These are phyloP conservation scores for Glyptemys insculpta DNA, from an alignment of 2,797 vertebrate species.

Conservation along the genomic window DNA sequence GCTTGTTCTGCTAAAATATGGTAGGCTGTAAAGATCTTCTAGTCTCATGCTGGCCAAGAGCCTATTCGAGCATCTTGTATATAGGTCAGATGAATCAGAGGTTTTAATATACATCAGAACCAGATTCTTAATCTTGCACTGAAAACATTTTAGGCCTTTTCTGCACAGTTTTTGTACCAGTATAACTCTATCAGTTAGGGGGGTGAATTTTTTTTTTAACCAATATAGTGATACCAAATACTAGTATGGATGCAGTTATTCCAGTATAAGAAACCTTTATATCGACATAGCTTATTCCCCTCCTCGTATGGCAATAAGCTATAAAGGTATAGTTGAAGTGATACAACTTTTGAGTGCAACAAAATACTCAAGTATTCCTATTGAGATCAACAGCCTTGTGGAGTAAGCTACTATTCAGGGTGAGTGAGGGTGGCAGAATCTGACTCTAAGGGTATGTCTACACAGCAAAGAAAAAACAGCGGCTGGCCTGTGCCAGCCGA, in stretches of 20 bases:
- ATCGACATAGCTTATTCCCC: background rate
- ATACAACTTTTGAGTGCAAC: background rate
- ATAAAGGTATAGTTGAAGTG: background rate
- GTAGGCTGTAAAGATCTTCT: slow-evolving; percentile 19
- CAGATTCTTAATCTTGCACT: slow-evolving; percentile 25
- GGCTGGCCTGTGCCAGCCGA: background rate
- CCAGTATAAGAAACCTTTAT: background rate
- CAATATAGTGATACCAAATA: background rate
- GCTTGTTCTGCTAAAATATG: background rate
- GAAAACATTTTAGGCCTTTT: slow-evolving; percentile 50
- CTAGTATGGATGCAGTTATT: background rate
- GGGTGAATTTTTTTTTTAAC: background rate
- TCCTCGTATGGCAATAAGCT: background rate
- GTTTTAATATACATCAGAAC: background rate
- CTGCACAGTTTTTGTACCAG: slow-evolving; percentile 14
- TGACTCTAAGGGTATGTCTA: slow-evolving; percentile 25
- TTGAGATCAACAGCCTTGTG: background rate
- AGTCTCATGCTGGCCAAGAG: slow-evolving; percentile 56
- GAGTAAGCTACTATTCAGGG: background rate
- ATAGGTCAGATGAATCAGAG: slow-evolving; percentile 71
- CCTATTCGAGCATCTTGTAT: slow-evolving; percentile 60
- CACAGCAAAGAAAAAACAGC: background rate
- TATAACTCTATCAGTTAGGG: background rate
- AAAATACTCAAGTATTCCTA: slow-evolving; percentile 9
- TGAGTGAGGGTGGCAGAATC: background rate